Evolutionary conservation across 2,888 invertebrate genomes (phyloP), one percentile per base, ranked within the genome.

Genomic region (Cerceris ruficornis): DNA sequence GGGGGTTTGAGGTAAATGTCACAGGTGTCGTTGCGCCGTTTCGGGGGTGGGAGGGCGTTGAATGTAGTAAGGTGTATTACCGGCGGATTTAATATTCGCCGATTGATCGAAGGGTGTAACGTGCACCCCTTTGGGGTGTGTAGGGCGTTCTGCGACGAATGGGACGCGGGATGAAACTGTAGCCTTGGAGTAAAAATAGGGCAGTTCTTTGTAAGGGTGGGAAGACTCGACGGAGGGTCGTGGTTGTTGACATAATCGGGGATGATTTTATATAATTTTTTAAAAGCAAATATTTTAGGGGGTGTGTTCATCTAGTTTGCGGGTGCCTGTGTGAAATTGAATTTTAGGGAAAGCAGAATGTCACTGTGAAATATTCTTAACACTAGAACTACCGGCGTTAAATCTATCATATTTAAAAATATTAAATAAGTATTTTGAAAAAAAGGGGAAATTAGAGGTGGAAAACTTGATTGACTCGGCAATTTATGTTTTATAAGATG

Each of bases 41-140:
- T 46, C 28, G 5, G 46, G 11, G 8, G 60, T 60, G n/a, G 65
- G 54, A 46, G 54, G 43, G 7, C 15, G 15, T 43, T 13, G 6
- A 28, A 41, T 17, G 52, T 64, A 52, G 58, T 17, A 9, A 60
- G 42, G 6, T 57, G 1, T 39, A 50, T 73, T 14, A 49, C 42
- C 49, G 8, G 15, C 7, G 11, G 6, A 68, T 67, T 17, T 39
- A 58, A 57, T 39, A 14, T 49, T 28, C 43, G 8, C 11, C 7
- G 6, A 28, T 58, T 11, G 52, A 62, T 69, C 28, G 14, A n/a
- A 7, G 42, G 50, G 50, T 50, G 50, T 6, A 50, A 11, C 55
- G 43, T 6, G 46, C 50, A 28, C 11, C 28, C 15, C 41, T 42
- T 9, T 5, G 41, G 50, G 50, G 50, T 50, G n/a, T 50, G 50